A percentile compares a stretch with the other conserved stretches of the same genome.
Evolutionary conservation across 2,113 vertebrate species (phyloP).

Genomic region (Gallinago paraguaiae): DNA sequence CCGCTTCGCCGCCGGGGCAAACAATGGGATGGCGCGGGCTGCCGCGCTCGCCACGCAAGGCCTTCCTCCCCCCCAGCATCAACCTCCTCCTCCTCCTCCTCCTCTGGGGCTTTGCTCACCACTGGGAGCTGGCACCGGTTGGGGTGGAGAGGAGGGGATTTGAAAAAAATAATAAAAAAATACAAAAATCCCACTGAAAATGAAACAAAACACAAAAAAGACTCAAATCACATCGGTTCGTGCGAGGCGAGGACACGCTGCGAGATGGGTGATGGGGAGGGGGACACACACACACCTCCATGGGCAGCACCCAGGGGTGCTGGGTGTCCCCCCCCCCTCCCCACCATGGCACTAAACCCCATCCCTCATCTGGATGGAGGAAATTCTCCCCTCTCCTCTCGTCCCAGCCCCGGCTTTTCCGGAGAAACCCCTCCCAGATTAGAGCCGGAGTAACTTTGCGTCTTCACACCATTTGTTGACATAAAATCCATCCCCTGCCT

Average conservation of each 20-base stretch:
- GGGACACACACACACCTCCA: too few relatives aligned
- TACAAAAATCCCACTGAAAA: background rate
- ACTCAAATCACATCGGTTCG: fast-evolving
- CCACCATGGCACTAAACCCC: fast-evolving
- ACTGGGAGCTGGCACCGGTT: too few relatives aligned
- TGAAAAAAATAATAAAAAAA: background rate
- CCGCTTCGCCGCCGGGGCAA: background rate
- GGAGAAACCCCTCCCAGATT: background rate
- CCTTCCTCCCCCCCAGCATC: too few relatives aligned
- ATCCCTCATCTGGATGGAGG: background rate
- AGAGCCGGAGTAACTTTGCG: conserved; percentile 31
- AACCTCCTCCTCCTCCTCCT: too few relatives aligned
- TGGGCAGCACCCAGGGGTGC: background rate
- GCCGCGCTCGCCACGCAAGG: background rate
- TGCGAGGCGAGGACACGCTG: fast-evolving
- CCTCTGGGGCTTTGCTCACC: too few relatives aligned
- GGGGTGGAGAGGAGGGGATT: too few relatives aligned
- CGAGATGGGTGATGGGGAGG: fast-evolving
- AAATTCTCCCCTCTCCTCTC: background rate
- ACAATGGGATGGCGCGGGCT: conserved; percentile 45
- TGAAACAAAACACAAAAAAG: too few relatives aligned
- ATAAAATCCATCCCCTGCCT: conserved; percentile 54
- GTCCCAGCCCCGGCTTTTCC: background rate
- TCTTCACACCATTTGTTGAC: conserved; percentile 48
- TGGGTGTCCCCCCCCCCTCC: background rate